phyloP scores from a whole-genome alignment of 23 tunicate genomes.

The Ascidia mentula region DNA sequence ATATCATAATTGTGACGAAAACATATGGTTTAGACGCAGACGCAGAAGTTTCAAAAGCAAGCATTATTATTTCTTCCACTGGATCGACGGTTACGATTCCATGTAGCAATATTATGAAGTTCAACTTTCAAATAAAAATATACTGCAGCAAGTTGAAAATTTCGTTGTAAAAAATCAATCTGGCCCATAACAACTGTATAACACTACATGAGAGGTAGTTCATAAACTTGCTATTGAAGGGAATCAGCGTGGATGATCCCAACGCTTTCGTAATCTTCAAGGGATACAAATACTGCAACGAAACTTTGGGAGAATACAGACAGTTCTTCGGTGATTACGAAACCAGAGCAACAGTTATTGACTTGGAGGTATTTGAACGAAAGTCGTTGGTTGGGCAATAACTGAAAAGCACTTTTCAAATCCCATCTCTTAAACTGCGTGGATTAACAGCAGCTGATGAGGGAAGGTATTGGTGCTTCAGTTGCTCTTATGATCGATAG shows the following conservation, averaged over 20 bases:
- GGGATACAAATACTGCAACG: conserved; percentile 73
- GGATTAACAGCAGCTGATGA: conserved; percentile 35
- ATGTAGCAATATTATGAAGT: too few relatives aligned
- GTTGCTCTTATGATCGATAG: conserved; percentile 44
- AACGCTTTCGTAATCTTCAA: conserved; percentile 41
- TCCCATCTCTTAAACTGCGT: conserved; percentile 23
- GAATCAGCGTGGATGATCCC: conserved; percentile 54
- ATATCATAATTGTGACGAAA: too few relatives aligned
- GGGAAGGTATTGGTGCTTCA: conserved; percentile 65
- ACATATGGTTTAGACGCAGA: conserved; percentile 21
- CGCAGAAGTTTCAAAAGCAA: conserved; percentile 1
- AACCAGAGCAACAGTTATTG: conserved; percentile 31
- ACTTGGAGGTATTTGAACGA: conserved; percentile 40
- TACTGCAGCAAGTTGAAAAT: too few relatives aligned
- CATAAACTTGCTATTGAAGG: too few relatives aligned
- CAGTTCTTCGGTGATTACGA: conserved; percentile 41
- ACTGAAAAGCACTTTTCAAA: too few relatives aligned
- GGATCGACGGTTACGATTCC: conserved; percentile 27
- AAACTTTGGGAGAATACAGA: conserved; percentile 47
- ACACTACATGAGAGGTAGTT: too few relatives aligned
- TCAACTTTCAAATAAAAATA: too few relatives aligned
- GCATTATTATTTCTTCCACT: neutral
- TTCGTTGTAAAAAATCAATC: too few relatives aligned
- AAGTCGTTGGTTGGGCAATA: too few relatives aligned
- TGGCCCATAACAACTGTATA: too few relatives aligned